Evolutionary conservation across 92 coral and sea anemone genomes (phyloP).

Genomic region (Hydrozoanthus gracilis): DNA sequence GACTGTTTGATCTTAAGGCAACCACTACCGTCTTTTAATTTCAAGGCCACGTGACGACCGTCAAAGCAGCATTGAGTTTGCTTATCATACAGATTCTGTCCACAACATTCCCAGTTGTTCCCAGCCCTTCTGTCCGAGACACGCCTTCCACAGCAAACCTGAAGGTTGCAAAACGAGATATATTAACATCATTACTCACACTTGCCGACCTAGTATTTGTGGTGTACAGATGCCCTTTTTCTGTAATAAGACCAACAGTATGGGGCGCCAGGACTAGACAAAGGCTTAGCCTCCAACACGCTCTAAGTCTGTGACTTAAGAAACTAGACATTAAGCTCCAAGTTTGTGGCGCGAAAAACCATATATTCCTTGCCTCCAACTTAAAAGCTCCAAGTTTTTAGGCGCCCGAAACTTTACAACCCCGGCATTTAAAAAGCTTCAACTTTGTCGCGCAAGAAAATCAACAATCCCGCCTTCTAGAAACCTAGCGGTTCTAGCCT

Average conservation of each 20-base stretch:
- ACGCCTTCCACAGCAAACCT: constrained; percentile 23
- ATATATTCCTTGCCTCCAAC: too few relatives aligned
- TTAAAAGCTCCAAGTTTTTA: too few relatives aligned
- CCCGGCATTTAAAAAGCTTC: too few relatives aligned
- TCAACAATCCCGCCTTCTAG: too few relatives aligned
- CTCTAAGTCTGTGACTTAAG: too few relatives aligned
- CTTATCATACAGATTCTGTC: background rate
- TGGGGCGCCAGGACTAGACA: too few relatives aligned
- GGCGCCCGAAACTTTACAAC: too few relatives aligned
- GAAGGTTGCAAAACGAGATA: background rate
- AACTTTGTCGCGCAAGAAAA: too few relatives aligned
- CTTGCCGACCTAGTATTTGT: background rate
- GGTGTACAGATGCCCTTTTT: background rate
- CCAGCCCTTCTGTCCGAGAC: background rate
- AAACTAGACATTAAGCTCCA: too few relatives aligned
- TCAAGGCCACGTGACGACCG: constrained; percentile 11
- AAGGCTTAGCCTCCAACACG: too few relatives aligned
- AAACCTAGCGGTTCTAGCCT: too few relatives aligned
- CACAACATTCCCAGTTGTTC: constrained; percentile 18
- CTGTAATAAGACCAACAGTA: background rate
- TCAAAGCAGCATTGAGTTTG: background rate
- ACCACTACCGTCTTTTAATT: background rate
- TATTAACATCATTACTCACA: background rate
- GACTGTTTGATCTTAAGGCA: background rate
- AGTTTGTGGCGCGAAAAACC: too few relatives aligned